These are phyloP conservation scores for Acanthosepion lycidas DNA, from an alignment of 2,888 invertebrate species.

Conservation along the genomic window DNA sequence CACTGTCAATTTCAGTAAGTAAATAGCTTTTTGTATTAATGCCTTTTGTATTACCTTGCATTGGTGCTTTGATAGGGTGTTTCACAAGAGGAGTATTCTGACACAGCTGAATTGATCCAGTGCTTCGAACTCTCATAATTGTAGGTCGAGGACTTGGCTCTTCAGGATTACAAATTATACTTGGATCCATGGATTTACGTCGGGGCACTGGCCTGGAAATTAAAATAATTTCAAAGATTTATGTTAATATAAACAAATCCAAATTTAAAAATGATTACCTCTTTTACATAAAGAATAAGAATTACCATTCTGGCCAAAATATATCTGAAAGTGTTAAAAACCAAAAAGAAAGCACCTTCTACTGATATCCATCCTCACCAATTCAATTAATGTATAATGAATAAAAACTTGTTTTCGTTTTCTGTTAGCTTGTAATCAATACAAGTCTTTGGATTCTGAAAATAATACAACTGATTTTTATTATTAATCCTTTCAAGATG, in stretches of 20 bases:
- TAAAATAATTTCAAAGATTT: not conserved
- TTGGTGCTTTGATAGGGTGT: not conserved
- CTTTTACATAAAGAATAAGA: too few relatives aligned
- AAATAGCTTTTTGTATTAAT: too few relatives aligned
- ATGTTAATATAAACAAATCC: too few relatives aligned
- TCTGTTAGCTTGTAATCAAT: too few relatives aligned
- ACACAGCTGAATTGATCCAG: conserved; percentile 37
- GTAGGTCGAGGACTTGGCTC: not conserved
- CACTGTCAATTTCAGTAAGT: too few relatives aligned
- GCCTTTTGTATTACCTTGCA: not conserved
- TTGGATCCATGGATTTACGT: conserved; percentile 36
- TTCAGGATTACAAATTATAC: conserved; percentile 5
- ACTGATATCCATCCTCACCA: not conserved
- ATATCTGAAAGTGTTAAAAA: too few relatives aligned
- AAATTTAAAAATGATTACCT: too few relatives aligned
- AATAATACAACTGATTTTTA: too few relatives aligned
- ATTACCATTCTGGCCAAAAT: too few relatives aligned
- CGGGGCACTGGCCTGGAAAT: conserved; percentile 35
- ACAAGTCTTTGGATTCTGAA: too few relatives aligned
- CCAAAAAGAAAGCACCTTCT: too few relatives aligned
- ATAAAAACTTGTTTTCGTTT: not conserved
- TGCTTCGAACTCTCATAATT: conserved; percentile 38
- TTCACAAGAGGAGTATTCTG: not conserved
- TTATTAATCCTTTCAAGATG: too few relatives aligned
- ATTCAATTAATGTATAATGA: not conserved